Percentiles rank a stretch among this genome's conserved stretches.
phyloP scores from a whole-genome alignment of 1,140 invertebrate species.

The Euwallacea similis region DNA sequence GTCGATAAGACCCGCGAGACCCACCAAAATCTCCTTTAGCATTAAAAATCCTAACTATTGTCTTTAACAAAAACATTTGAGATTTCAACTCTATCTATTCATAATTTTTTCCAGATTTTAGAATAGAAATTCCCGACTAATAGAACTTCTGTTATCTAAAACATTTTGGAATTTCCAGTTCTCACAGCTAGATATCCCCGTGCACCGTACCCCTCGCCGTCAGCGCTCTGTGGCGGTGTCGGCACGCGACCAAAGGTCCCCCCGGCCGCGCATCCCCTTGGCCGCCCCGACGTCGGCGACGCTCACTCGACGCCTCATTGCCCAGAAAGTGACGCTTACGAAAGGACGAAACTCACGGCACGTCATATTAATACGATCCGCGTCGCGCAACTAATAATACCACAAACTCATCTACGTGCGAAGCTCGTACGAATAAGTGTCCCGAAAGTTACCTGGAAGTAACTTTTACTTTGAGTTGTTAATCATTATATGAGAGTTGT shows the following conservation, averaged over 20 bases:
- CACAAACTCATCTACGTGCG: background rate
- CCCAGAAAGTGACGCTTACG: conserved; percentile 34
- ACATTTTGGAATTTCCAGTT: conserved; percentile 26
- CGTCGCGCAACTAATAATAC: background rate
- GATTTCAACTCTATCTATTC: no score
- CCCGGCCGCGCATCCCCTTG: conserved; percentile 35
- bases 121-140: no score
- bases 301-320: conserved; percentile 43
- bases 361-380: background rate
- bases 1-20: no score
- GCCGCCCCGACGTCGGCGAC: conserved; percentile 41
- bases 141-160: background rate
- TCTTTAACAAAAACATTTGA: no score
- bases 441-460: no score
- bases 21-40: no score
- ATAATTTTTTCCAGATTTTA: no score
- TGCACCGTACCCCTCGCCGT: conserved; percentile 33
- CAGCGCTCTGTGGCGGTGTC: conserved; percentile 53
- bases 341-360: conserved; percentile 17
- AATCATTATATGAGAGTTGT: no score
- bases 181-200: conserved; percentile 38
- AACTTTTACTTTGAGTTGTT: no score
- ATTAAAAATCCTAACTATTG: no score
- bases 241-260: conserved; percentile 53
- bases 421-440: no score